Conservation (phyloP, 2,797 vertebrate species). For the Dromococcyx pavoninus region DNA sequence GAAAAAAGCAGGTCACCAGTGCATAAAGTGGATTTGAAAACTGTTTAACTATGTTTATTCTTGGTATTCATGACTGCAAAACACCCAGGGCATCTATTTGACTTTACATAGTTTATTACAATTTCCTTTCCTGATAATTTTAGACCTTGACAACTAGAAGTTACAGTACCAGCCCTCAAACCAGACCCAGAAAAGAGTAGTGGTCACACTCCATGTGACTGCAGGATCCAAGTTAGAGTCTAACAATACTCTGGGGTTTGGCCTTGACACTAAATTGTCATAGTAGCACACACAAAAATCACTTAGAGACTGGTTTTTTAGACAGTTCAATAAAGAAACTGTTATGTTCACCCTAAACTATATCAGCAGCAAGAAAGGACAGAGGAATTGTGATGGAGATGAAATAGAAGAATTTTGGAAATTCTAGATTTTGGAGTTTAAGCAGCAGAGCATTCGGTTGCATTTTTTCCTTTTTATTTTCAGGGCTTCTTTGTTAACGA, state of each 20-base stretch:
- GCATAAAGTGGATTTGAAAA: not conserved
- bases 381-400: not conserved
- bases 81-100: not conserved
- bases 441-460: not conserved
- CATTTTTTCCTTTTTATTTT: not conserved
- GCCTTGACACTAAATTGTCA: not conserved
- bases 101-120: not conserved
- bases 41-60: not conserved
- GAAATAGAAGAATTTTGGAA: not conserved
- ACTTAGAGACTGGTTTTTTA: not conserved
- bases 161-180: not conserved
- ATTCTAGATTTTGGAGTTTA: not conserved
- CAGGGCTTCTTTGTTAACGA: not conserved
- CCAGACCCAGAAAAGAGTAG: not conserved
- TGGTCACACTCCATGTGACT: fast-evolving
- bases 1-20: not conserved
- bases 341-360: not conserved
- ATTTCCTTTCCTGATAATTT: not conserved
- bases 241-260: not conserved
- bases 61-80: not conserved
- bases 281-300: not conserved
- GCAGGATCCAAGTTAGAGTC: not conserved
- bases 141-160: not conserved
- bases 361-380: not conserved
- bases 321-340: not conserved